Base-by-base conservation (phyloP, 2,888 invertebrate genomes). In the Tanypteryx hageni region DNA sequence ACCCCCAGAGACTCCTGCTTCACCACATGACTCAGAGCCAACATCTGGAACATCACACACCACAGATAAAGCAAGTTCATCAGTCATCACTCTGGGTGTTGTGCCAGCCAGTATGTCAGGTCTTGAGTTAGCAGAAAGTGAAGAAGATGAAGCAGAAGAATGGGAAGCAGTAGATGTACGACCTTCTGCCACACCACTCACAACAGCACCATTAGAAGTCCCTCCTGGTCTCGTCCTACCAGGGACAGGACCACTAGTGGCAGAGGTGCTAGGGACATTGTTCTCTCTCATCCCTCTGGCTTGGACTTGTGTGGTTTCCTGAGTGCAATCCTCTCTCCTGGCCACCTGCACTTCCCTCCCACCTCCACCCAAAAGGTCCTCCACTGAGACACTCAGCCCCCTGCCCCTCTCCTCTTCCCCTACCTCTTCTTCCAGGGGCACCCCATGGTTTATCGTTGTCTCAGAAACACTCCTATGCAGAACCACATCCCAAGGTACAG, bases 1-100 rank as follows among this genome's bases (percentile, higher is more conserved):
- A 85, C 94, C 93, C 84, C 93, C 93, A 92, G 94, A 93, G 27
- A 94, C 93, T 76, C 93, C 93, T 56, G 93, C 93, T n/a, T 92
- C 93, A 92, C 93, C 93, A 91, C 92, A 82, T 18, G 93, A 93
- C 27, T 93, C 93, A 3, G 92, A 92, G 92, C 94, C 93, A 18
- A 93, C 93, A 92, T 92, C 92, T 91, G 86, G 94, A 93, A 92
- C 93, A 93, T 92, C 93, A 92, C n/a, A 93, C 93, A 85, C 92
- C 85, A 85, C 93, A 16, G 89, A 89, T 27, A 89, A 68, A 18
- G 89, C 31, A 31, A 89, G 61, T 31, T 92, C 92, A 44, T 82
- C 92, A 3, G 44, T 18, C n/a, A 22, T 18, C 13, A 61, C 68
- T 59, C 57, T 59, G n/a, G 31, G 81, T 22, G 64, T 68, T 31